These are phyloP conservation scores for Hylaeus anthracinus DNA, from an alignment of 1,140 invertebrate species.

Conservation along the genomic window DNA sequence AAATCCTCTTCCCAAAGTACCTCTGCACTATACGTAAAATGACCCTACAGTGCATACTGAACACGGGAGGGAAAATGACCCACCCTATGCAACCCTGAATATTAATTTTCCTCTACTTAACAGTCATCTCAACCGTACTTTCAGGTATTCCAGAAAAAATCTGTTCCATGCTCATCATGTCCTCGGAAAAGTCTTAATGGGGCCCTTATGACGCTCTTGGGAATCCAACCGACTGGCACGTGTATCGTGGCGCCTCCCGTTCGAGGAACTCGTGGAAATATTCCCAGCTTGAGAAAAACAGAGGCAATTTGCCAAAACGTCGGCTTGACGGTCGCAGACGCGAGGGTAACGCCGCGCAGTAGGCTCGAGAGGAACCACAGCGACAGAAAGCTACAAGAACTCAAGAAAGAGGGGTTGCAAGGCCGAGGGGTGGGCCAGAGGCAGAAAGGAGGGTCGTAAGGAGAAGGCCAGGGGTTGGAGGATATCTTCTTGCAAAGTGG, in stretches of 20 bases:
- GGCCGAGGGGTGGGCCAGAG: background rate
- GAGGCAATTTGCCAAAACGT: slow-evolving; percentile 74
- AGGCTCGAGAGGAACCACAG: slow-evolving; percentile 37
- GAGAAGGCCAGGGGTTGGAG: slow-evolving; percentile 34
- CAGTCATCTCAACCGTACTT: no score
- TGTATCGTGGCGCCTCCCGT: slow-evolving; percentile 1
- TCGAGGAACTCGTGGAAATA: slow-evolving; percentile 39
- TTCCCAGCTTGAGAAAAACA: slow-evolving; percentile 64
- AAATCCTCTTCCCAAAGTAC: no score
- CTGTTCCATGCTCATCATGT: no score
- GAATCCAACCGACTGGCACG: background rate
- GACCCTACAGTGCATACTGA: no score
- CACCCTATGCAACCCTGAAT: no score
- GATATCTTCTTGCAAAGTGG: slow-evolving; percentile 63
- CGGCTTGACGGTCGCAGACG: slow-evolving; percentile 59
- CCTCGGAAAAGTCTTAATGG: no score
- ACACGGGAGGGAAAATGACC: no score
- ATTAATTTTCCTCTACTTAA: no score
- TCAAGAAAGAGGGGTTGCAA: slow-evolving; percentile 9
- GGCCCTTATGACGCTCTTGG: no score
- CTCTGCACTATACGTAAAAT: no score
- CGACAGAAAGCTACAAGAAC: slow-evolving; percentile 50
- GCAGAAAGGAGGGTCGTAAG: slow-evolving; percentile 40
- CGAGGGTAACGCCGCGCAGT: slow-evolving; percentile 48
- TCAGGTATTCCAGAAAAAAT: no score